A percentile compares a stretch with the other conserved stretches of the same genome.
These are phyloP conservation scores for Kradibia gibbosae DNA, from an alignment of 1,140 invertebrate species.

Conservation along the genomic window DNA sequence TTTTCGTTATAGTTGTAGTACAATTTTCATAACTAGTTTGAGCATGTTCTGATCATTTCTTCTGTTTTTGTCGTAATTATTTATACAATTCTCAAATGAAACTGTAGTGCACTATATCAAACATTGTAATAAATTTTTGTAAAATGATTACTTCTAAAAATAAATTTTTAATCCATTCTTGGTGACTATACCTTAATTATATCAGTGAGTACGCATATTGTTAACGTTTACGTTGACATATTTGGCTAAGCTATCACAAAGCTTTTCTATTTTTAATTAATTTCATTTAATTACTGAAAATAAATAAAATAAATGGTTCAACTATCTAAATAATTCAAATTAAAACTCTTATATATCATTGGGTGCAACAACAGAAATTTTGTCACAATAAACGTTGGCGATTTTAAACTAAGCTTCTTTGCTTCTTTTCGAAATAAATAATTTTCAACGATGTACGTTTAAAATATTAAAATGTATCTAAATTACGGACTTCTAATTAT, in stretches of 20 bases:
- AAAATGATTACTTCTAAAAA: not conserved
- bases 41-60: not conserved
- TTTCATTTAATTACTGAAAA: not conserved
- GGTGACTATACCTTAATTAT: not conserved
- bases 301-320: not conserved
- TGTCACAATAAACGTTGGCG: conserved; percentile 16
- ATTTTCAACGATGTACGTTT: conserved; percentile 21
- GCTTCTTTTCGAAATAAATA: conserved; percentile 21
- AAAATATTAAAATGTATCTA: conserved; percentile 43
- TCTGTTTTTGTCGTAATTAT: not conserved
- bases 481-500: not conserved
- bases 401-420: conserved; percentile 6
- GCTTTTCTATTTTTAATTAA: not conserved
- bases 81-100: conserved; percentile 28
- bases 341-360: not conserved
- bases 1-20: conserved; percentile 3
- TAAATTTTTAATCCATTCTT: not conserved
- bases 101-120: conserved; percentile 1
- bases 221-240: not conserved
- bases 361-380: not conserved
- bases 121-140: conserved; percentile 15
- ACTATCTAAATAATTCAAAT: conserved; percentile 1
- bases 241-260: not conserved
- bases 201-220: conserved; percentile 25
- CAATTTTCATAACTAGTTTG: conserved; percentile 7